Evolutionary conservation across 2,888 invertebrate species (phyloP).

Genomic region (Callosobruchus maculatus): DNA sequence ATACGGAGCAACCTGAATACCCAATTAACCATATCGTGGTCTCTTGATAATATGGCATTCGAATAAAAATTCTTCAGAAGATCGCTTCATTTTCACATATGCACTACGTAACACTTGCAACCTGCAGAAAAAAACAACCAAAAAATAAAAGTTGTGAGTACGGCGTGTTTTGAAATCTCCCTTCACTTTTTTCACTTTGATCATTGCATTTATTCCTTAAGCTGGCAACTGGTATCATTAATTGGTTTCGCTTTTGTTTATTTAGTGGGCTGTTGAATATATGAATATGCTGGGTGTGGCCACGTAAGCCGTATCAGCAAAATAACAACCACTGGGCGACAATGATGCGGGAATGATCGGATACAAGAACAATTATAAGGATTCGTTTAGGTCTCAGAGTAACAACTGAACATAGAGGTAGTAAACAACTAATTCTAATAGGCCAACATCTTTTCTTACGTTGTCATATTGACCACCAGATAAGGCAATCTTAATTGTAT

Average conservation of each 20-base stretch:
- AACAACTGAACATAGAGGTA: no score
- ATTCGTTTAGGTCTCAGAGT: no score
- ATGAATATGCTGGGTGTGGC: conserved; percentile 39
- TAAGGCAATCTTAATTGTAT: no score
- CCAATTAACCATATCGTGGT: neutral
- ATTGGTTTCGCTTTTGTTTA: conserved; percentile 35
- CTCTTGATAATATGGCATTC: neutral
- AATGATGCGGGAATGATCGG: neutral
- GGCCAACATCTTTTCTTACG: no score
- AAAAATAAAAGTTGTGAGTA: conserved; percentile 6
- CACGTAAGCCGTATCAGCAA: conserved; percentile 4
- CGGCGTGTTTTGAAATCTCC: conserved; percentile 24
- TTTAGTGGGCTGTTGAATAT: conserved; percentile 38
- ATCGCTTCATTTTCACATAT: neutral
- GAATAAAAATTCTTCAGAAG: neutral
- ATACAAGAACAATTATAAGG: no score
- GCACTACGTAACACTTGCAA: neutral
- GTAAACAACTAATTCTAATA: no score
- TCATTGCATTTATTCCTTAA: conserved; percentile 22
- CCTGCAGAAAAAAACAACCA: neutral
- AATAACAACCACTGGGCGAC: neutral
- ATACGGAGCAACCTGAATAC: neutral
- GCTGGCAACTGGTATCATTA: conserved; percentile 30
- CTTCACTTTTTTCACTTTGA: conserved; percentile 25
- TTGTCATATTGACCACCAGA: no score